These are phyloP conservation scores for Anas bernieri DNA, from an alignment of 2,797 vertebrate species.

Conservation along the genomic window DNA sequence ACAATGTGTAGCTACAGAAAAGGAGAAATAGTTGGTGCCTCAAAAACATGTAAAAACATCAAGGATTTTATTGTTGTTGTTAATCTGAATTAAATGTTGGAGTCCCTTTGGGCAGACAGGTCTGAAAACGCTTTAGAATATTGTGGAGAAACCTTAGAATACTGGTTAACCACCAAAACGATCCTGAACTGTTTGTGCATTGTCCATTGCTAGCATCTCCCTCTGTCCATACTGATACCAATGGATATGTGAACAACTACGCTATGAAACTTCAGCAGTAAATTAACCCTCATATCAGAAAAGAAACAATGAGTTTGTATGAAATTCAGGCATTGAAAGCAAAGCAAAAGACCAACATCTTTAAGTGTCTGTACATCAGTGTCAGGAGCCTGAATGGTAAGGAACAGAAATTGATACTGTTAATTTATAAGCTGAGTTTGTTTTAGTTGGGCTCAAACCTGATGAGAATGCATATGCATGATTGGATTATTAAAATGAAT, in stretches of 20 bases:
- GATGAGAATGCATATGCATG: neutral
- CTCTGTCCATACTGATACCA: neutral
- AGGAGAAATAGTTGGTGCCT: neutral
- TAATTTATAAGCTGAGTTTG: neutral
- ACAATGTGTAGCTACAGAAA: neutral
- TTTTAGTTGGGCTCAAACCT: neutral
- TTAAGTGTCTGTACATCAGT: neutral
- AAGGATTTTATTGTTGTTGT: neutral
- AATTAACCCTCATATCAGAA: neutral
- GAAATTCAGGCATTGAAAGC: neutral
- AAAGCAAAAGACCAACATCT: neutral
- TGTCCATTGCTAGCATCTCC: neutral
- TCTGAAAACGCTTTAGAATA: neutral
- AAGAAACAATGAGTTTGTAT: neutral
- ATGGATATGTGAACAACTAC: neutral
- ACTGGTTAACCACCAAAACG: neutral
- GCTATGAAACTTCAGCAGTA: neutral
- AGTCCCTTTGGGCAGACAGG: neutral
- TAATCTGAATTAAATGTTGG: neutral
- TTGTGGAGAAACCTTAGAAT: neutral
- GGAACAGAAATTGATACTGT: neutral
- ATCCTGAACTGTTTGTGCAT: neutral
- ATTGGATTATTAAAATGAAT: neutral
- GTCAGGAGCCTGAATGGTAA: neutral
- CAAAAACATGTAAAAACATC: neutral